These are phyloP conservation scores for Drosophila seguyi DNA, from an alignment of 1,140 invertebrate genomes.

Conservation along the genomic window DNA sequence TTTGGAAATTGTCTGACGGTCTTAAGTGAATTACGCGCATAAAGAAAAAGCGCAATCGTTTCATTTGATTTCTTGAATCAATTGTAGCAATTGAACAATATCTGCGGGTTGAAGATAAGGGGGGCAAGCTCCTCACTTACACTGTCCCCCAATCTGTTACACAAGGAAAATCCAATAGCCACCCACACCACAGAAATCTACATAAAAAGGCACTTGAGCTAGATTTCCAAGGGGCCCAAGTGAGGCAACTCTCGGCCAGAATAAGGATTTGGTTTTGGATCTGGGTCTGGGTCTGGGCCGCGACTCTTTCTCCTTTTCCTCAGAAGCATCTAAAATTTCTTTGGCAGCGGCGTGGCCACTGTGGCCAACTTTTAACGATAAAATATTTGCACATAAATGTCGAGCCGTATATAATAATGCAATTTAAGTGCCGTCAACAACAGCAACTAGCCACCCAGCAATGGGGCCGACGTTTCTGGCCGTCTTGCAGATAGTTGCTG, in stretches of 20 bases:
- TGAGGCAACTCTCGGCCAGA: constrained; percentile 22
- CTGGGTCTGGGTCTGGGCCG: constrained; percentile 21
- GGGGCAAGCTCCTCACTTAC: background rate
- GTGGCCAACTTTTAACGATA: constrained; percentile 73
- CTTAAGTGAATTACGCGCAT: constrained; percentile 55
- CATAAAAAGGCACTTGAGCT: constrained; percentile 78
- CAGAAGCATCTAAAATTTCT: constrained; percentile 28
- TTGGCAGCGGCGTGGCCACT: constrained; percentile 31
- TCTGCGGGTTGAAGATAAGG: constrained; percentile 19
- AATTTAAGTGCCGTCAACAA: constrained; percentile 64
- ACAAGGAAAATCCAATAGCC: background rate
- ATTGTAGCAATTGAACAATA: constrained; percentile 79
- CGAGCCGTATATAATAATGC: constrained; percentile 79
- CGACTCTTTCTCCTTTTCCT: constrained; percentile 9
- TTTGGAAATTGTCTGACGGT: constrained; percentile 32
- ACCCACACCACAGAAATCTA: constrained; percentile 52
- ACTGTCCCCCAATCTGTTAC: constrained; percentile 13
- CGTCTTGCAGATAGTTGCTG: constrained; percentile 49
- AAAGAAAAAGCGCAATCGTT: constrained; percentile 69
- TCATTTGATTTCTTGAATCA: constrained; percentile 73
- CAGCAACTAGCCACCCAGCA: constrained; percentile 30
- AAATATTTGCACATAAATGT: constrained; percentile 84
- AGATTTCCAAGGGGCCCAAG: constrained; percentile 48
- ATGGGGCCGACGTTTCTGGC: constrained; percentile 6
- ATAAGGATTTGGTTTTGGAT: constrained; percentile 18